Evolutionary conservation across 2,113 vertebrate genomes (phyloP).

Genomic region (Sylvilagus bachmani): DNA sequence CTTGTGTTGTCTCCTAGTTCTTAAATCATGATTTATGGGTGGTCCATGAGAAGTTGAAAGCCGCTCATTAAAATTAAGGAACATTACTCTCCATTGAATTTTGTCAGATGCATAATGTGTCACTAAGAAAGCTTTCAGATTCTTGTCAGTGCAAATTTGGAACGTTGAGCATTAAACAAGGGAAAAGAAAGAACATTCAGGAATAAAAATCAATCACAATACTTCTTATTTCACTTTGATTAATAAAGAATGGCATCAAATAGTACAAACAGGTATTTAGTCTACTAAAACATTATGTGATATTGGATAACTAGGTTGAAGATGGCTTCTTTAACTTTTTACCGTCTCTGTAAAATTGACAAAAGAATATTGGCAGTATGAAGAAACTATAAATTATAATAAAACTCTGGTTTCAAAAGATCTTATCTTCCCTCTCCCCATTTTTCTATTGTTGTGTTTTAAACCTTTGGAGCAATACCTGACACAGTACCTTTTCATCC

Average conservation of each 20-base stretch:
- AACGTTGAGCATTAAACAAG: background rate
- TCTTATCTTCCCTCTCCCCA: background rate
- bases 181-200: background rate
- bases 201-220: conserved; percentile 1
- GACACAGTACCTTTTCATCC: background rate
- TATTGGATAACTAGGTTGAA: background rate
- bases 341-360: background rate
- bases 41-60: background rate
- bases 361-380: background rate
- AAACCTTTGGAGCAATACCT: background rate
- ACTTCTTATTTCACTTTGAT: background rate
- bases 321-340: background rate
- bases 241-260: background rate
- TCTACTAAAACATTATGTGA: background rate
- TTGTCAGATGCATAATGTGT: conserved; percentile 32
- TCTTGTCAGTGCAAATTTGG: conserved; percentile 30
- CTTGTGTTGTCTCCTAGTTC: background rate
- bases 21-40: conserved; percentile 23
- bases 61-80: conserved; percentile 56
- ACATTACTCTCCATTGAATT: background rate
- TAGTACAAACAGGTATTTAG: background rate
- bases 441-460: background rate
- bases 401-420: background rate
- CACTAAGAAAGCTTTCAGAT: conserved; percentile 18
- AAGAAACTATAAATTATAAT: background rate